phyloP scores from a whole-genome alignment of 2,888 invertebrate species.

The Drosophila emarginata region DNA sequence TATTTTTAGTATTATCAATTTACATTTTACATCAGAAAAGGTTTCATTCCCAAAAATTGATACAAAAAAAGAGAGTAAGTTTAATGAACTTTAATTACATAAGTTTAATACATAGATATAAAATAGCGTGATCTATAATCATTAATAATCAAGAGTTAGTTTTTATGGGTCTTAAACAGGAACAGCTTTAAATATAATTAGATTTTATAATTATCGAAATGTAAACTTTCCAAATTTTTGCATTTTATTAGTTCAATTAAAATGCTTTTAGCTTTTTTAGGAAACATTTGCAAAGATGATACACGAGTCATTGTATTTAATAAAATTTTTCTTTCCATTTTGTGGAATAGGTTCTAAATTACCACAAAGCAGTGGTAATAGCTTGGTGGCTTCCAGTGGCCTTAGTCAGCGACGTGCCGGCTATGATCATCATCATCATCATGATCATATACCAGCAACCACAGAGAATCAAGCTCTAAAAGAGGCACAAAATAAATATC shows the following conservation, averaged over 20 bases:
- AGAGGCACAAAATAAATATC: conserved; percentile 86
- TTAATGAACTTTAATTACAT: conserved; percentile 1
- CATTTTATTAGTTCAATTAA: too few relatives aligned
- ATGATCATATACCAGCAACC: conserved; percentile 79
- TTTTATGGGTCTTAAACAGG: too few relatives aligned
- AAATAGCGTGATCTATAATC: too few relatives aligned
- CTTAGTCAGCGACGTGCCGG: conserved; percentile 34
- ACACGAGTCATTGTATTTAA: too few relatives aligned
- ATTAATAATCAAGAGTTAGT: neutral
- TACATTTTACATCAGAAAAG: conserved; percentile 5
- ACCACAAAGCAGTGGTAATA: conserved; percentile 19
- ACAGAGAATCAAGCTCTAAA: conserved; percentile 80
- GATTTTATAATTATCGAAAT: too few relatives aligned
- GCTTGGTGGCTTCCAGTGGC: conserved; percentile 31
- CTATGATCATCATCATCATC: conserved; percentile 69
- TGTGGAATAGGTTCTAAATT: conserved; percentile 19
- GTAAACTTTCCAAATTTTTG: too few relatives aligned
- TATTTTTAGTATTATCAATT: conserved; percentile 16
- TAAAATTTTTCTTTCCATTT: neutral
- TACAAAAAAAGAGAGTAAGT: neutral
- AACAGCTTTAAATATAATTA: too few relatives aligned
- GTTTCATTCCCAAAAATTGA: neutral
- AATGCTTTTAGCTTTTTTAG: too few relatives aligned
- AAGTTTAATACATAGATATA: neutral
- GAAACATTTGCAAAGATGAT: too few relatives aligned